Evolutionary conservation across 2,797 vertebrate species (phyloP), one percentile per base, ranked within the genome.

Genomic region (Morelia viridis): DNA sequence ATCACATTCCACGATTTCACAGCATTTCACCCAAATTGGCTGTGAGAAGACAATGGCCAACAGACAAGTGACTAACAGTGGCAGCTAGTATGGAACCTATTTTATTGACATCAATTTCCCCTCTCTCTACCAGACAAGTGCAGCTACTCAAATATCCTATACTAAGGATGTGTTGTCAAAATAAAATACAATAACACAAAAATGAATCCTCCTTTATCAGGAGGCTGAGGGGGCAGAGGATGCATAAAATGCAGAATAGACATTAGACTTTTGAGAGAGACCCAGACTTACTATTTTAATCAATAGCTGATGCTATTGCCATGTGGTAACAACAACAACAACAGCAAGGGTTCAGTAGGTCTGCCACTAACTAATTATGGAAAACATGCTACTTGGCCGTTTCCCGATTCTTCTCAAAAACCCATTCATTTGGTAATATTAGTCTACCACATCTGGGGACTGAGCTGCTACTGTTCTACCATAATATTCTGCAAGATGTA

Each of bases 301-400:
- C n/a, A 61, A 8, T 35, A 46, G 22, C 65, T n/a, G 46, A 80
- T 80, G 22, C 41, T 35, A 6, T 41, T 35, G 6, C 41, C 41
- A 87, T 83, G 15, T 87, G 13, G 24, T 41, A 7, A 88, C 24
- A n/a, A 4, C 10, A 3, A 8, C 0, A 3, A 8, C 0, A 71
- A 28, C 17, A 91, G 80, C 9, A 53, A 80, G 31, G 80, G 24
- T 41, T 91, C 56, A 57, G 53, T n/a, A 35, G 93, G 0, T 46
- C 68, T 0, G 17, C 87, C n/a, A 4, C 57, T 62, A 71, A 0
- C 24, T 89, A 0, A 26, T 95, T 28, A 90, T 35, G 60, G 62
- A 41, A 17, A 65, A 91, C 0, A 0, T 88, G 24, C 46, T 83
- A 61, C 65, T 87, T 94, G 89, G 56, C 87, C 24, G 41, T 93